Base-by-base conservation (phyloP, 1,140 invertebrate species). In the Rhynchophorus ferrugineus region DNA sequence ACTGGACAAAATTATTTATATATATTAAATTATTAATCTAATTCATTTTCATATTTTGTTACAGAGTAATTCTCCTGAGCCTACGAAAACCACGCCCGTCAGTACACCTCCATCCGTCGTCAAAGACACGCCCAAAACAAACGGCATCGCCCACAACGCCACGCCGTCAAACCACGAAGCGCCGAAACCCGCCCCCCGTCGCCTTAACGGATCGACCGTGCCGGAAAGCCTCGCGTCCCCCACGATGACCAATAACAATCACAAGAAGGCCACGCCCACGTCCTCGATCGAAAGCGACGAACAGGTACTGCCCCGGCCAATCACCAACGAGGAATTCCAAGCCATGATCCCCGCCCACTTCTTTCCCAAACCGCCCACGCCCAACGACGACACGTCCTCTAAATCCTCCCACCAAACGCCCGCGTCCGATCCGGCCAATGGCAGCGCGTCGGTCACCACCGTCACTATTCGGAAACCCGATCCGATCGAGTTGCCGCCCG, bases 331-430 rank as follows among this genome's bases (percentile, higher is more conserved):
- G 76, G 87, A 91, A 73, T 91, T 91, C 79, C 85, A 90, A 81
- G 87, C 88, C 70, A 88, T 93, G 87, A 91, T 92, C 64, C 89
- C 89, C 61, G 81, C 85, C 67, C 87, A 89, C 75, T 91, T 91
- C 80, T 80, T 88, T 55, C 76, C 68, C 49, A 61, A 58, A 61
- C 53, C 57, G 54, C 49, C 36, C 65, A 29, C 38, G 14, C 21
- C 48, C 36, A 11, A 16, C 9, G 45, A 21, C 75, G 75, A 64
- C 77, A 72, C 61, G 77, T 35, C 41, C 44, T 71, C 47, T 67
- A n/a, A n/a, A n/a, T n/a, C n/a, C n/a, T n/a, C n/a, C n/a, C n/a
- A n/a, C n/a, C n/a, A n/a, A n/a, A 61, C 63, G 62, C 69, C 60
- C 45, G 47, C 24, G 63, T 13, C 19, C 45, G 18, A 35, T 11